Percentiles rank a stretch among this genome's conserved stretches.
Evolutionary conservation across 2,888 invertebrate genomes (phyloP).

Genomic region (Limnephilus rhombicus): DNA sequence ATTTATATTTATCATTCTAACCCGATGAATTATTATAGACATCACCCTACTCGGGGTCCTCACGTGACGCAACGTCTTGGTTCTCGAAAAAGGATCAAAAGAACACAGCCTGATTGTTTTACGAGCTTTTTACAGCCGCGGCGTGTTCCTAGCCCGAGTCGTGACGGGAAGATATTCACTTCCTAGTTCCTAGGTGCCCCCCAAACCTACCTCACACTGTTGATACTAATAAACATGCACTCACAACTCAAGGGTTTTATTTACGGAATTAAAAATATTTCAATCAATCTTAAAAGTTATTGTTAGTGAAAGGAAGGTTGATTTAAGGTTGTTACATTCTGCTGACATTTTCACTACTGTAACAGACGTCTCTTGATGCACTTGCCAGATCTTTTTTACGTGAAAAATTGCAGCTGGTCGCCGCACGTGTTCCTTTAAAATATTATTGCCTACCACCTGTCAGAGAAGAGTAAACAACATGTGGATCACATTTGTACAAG

Average conservation of each 20-base stretch:
- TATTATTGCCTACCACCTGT: too few relatives aligned
- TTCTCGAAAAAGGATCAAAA: conserved; percentile 59
- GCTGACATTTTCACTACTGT: too few relatives aligned
- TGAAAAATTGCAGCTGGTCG: too few relatives aligned
- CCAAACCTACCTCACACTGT: not conserved
- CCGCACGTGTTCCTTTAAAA: too few relatives aligned
- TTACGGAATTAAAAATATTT: not conserved
- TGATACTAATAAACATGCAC: not conserved
- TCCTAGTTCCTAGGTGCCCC: conserved; percentile 8
- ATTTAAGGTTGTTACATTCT: too few relatives aligned
- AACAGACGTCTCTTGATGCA: too few relatives aligned
- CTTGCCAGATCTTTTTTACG: too few relatives aligned
- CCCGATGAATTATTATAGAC: not conserved
- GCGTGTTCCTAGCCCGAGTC: conserved; percentile 57
- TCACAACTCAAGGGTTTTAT: not conserved
- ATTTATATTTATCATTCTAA: not conserved
- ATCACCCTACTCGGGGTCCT: conserved; percentile 8
- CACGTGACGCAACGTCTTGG: not conserved
- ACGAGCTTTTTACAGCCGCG: conserved; percentile 63
- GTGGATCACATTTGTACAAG: too few relatives aligned
- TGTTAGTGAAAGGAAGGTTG: not conserved
- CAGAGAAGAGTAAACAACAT: too few relatives aligned
- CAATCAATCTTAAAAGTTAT: not conserved
- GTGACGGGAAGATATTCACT: conserved; percentile 31
- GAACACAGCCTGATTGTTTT: conserved; percentile 66